Percentiles rank a stretch among this genome's conserved stretches.
Evolutionary conservation across 2,797 vertebrate species (phyloP).

Genomic region (Hydrocynus forskahlii): DNA sequence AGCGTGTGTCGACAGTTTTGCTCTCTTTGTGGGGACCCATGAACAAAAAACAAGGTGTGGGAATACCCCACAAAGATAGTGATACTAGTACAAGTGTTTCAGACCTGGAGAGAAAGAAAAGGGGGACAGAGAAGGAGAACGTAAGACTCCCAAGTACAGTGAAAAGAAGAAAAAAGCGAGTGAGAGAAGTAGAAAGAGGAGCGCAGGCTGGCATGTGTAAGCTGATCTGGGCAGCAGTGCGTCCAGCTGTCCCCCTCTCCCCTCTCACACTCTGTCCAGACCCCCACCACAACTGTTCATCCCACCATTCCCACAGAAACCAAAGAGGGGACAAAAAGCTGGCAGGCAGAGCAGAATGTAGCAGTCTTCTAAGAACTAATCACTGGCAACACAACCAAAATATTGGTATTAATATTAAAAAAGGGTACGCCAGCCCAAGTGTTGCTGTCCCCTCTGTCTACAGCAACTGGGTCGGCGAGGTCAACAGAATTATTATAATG

Average conservation of each 20-base stretch:
- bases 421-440: no score
- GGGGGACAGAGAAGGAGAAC: constrained; percentile 32
- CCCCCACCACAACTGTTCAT: constrained; percentile 57
- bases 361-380: no score
- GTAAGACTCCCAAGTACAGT: constrained; percentile 1
- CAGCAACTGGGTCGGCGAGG: no score
- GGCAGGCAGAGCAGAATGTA: not conserved
- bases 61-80: not conserved
- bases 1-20: not conserved
- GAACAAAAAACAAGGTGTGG: not conserved
- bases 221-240: constrained; percentile 56
- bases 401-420: no score
- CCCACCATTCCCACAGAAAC: constrained; percentile 32
- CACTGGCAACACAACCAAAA: no score
- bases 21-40: not conserved
- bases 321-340: not conserved
- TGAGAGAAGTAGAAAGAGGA: constrained; percentile 35
- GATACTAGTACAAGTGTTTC: not conserved
- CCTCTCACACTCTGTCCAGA: constrained; percentile 51
- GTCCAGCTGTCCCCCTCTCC: constrained; percentile 66
- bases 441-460: no score
- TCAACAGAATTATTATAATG: no score
- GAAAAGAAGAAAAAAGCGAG: not conserved
- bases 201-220: constrained; percentile 61
- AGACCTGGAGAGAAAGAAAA: not conserved